phyloP scores from a whole-genome alignment of 2,888 invertebrate genomes.

The Latheticus oryzae region DNA sequence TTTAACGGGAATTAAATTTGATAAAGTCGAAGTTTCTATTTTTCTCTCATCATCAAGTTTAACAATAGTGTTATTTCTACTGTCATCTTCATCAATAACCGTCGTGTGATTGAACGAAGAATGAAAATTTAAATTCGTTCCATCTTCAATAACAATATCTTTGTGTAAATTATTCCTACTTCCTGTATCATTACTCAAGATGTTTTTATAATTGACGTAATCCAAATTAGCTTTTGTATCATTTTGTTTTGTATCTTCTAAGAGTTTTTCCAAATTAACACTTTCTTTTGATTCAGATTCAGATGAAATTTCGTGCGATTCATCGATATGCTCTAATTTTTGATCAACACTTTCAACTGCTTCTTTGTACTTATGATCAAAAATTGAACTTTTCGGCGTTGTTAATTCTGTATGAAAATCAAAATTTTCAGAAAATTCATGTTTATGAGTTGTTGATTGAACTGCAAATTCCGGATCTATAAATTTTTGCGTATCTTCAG shows the following conservation, averaged over 20 bases:
- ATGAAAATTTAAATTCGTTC: slow-evolving; percentile 66
- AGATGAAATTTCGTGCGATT: slow-evolving; percentile 39
- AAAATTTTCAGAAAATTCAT: slow-evolving; percentile 24
- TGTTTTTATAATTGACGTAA: slow-evolving; percentile 54
- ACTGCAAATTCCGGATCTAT: slow-evolving; percentile 48
- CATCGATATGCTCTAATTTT: slow-evolving; percentile 62
- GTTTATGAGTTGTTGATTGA: slow-evolving; percentile 35
- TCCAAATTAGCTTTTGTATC: slow-evolving; percentile 53
- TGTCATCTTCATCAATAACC: slow-evolving; percentile 63
- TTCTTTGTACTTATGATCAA: slow-evolving; percentile 69
- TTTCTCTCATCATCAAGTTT: slow-evolving; percentile 19
- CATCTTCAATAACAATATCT: slow-evolving; percentile 64
- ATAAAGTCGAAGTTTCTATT: slow-evolving; percentile 17
- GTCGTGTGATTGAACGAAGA: slow-evolving; percentile 70
- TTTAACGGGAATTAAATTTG: slow-evolving; percentile 33
- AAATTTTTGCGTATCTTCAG: slow-evolving; percentile 63
- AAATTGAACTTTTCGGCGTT: slow-evolving; percentile 69
- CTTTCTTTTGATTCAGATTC: slow-evolving; percentile 32
- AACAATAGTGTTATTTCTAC: slow-evolving; percentile 32
- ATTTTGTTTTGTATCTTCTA: slow-evolving; percentile 50
- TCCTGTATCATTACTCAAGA: slow-evolving; percentile 53
- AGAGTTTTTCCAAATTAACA: slow-evolving; percentile 49
- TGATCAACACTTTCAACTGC: slow-evolving; percentile 69
- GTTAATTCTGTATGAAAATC: slow-evolving; percentile 60
- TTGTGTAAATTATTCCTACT: slow-evolving; percentile 57